Evolutionary conservation across 2,797 vertebrate species (phyloP), one percentile per base, ranked within the genome.

Genomic region (Danio choprae): DNA sequence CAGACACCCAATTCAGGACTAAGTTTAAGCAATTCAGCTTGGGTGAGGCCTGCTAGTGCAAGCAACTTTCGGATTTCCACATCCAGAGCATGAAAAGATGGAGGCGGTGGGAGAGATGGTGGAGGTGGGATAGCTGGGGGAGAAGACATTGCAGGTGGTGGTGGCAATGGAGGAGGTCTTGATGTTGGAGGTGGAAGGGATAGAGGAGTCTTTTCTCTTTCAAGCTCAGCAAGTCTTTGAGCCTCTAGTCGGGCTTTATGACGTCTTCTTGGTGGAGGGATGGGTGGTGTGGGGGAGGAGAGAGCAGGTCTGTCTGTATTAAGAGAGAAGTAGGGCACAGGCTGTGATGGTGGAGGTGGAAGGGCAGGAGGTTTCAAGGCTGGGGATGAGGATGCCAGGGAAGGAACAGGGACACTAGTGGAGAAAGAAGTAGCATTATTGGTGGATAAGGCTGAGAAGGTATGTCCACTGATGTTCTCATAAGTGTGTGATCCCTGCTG

Each of bases 11-110:
- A 90, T 87, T 94, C 94, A 0, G 94, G 94, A 86, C 94, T 95
- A 80, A 95, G 92, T 82, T 93, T 93, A 51, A 94, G 92, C 73
- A 95, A 91, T 87, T 95, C 94, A 0, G 93, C 94, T 87, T 94
- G 94, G 40, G 94, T 94, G 84, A 95, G 80, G 36, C 94, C 94
- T 6, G 94, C 94, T 2, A 95, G 89, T 84, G 94, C 92, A 46
- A 95, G 81, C 8, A 95, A 87, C 83, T 94, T 94, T 12, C 70
- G 91, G 63, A 84, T 95, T 91, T 92, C 92, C 48, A 89, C 89
- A 82, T 83, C 90, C 87, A 81, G 83, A 18, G 79, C 81, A 38
- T 20, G 90, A 88, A 93, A 93, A 65, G 92, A 93, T 1, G 87
- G 91, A 0, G 93, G 91, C 80, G 79, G 91, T 29, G 91, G 90